Conservation (phyloP, 1,140 invertebrate genomes). For the Meloidogyne exigua region DNA sequence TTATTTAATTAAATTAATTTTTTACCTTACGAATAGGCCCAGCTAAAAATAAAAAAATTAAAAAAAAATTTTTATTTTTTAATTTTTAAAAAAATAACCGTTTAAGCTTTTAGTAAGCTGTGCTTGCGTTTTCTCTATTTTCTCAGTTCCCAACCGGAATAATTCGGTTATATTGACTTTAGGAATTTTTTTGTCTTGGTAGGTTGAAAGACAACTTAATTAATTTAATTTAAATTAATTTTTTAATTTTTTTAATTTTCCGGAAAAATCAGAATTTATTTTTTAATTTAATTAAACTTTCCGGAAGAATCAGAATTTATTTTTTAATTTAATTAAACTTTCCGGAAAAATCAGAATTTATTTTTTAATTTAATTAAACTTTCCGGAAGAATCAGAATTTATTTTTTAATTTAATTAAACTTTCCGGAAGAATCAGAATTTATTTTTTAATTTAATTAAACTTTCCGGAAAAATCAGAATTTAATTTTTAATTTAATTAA, state of each 20-base stretch:
- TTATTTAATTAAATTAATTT: constrained; percentile 4
- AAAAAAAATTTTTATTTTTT: neutral
- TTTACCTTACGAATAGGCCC: constrained; percentile 48
- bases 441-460: no score
- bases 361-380: no score
- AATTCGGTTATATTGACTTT: constrained; percentile 56
- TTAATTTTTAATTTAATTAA: no score
- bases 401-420: no score
- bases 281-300: no score
- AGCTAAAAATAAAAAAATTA: neutral
- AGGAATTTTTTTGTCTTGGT: constrained; percentile 12
- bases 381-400: neutral
- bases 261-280: neutral
- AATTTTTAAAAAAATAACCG: neutral
- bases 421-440: neutral
- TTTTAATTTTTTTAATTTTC: no score
- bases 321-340: no score
- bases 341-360: neutral
- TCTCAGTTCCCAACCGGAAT: constrained; percentile 49
- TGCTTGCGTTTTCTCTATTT: constrained; percentile 44
- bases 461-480: constrained; percentile 1
- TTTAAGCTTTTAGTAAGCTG: constrained; percentile 47
- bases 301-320: neutral
- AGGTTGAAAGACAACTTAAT: neutral
- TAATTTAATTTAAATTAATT: neutral